phyloP scores from a whole-genome alignment of 2,797 vertebrate genomes.

The Streptopelia turtur region DNA sequence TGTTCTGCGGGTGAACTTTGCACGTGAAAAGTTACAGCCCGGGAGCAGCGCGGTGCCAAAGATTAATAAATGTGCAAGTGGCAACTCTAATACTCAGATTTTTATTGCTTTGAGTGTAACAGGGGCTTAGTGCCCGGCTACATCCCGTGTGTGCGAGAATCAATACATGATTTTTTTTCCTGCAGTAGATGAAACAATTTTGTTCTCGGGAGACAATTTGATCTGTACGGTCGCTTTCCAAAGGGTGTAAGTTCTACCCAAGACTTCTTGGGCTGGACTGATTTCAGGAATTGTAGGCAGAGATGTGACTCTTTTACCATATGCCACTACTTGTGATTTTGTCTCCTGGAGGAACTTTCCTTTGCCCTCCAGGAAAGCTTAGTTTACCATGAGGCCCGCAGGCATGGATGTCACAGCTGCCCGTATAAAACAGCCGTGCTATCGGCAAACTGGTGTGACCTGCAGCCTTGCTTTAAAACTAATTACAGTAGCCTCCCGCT shows the following conservation, averaged over 20 bases:
- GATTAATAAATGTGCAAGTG: not conserved
- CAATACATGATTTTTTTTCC: not conserved
- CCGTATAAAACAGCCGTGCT: not conserved
- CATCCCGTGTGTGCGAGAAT: rapidly evolving
- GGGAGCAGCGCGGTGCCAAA: not conserved
- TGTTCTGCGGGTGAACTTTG: slow-evolving; percentile 28
- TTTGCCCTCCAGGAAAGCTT: slow-evolving; percentile 36
- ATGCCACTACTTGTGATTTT: slow-evolving; percentile 32
- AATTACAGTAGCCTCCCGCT: not conserved
- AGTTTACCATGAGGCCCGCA: not conserved
- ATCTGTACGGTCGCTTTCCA: not conserved
- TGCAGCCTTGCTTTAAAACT: not conserved
- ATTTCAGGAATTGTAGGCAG: slow-evolving; percentile 4
- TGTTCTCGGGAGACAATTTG: not conserved
- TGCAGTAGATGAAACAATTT: not conserved
- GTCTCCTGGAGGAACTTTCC: slow-evolving; percentile 34
- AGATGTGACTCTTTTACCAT: slow-evolving; percentile 32
- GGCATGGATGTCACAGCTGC: not conserved
- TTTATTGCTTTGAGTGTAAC: not conserved
- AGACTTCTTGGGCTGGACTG: not conserved
- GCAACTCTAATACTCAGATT: not conserved
- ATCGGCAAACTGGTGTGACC: not conserved
- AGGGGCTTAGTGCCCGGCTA: not conserved
- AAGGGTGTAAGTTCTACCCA: not conserved
- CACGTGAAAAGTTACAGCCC: not conserved